These are phyloP conservation scores for Xiphydria camelus DNA, from an alignment of 2,888 invertebrate species.

Conservation along the genomic window DNA sequence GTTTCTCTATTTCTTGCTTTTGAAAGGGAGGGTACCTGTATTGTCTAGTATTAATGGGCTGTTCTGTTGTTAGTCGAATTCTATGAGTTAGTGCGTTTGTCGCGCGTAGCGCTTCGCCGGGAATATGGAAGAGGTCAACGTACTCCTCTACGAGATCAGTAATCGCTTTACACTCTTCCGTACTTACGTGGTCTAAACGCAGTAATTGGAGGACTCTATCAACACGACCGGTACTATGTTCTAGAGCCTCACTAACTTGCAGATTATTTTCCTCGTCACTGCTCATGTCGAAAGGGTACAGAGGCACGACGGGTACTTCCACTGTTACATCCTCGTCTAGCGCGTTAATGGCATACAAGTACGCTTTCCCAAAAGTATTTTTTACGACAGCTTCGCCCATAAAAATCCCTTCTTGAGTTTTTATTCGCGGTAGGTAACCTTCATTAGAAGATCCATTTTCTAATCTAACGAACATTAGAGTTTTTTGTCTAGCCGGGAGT, in stretches of 20 bases:
- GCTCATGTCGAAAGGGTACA: not conserved
- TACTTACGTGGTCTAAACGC: not conserved
- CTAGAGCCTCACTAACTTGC: too few relatives aligned
- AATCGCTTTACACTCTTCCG: not conserved
- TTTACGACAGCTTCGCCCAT: not conserved
- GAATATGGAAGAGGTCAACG: not conserved
- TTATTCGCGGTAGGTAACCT: not conserved
- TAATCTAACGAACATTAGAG: not conserved
- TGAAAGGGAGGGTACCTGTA: not conserved
- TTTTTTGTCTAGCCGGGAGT: not conserved
- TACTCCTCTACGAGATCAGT: not conserved
- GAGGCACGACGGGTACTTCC: not conserved
- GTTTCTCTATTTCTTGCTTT: not conserved
- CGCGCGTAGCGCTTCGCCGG: not conserved
- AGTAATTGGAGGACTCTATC: not conserved
- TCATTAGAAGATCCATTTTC: not conserved
- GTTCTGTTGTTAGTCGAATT: not conserved
- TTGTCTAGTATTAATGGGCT: not conserved
- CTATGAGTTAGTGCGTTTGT: not conserved
- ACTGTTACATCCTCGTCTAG: too few relatives aligned
- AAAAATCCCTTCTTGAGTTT: not conserved
- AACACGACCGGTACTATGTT: too few relatives aligned
- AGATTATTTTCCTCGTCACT: not conserved
- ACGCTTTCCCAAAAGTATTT: not conserved
- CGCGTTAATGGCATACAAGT: not conserved